Base-by-base conservation (phyloP, 2,113 vertebrate species). In the Phylloscopus trochiloides region DNA sequence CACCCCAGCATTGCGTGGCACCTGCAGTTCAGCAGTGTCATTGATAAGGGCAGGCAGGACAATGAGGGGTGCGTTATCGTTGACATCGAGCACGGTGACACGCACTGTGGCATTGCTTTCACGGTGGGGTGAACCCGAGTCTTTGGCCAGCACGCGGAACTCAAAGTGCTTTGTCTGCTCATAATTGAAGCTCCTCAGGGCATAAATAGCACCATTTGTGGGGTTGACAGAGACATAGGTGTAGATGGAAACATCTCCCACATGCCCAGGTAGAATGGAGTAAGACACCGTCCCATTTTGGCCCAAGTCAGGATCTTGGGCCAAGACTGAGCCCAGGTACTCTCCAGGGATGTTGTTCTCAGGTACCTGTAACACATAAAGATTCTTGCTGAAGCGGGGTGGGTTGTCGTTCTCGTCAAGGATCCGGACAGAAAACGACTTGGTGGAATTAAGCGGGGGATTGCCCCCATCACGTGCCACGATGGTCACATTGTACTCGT, bases 271-370 rank as follows among this genome's bases (percentile, higher is more conserved):
- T 51, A 99, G 72, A 79, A 99, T 99, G 84, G 99, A 99, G 72
- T 99, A 99, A 73, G 99, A 99, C 28, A 99, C 99, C 0, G 99
- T 99, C 82, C 99, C 99, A 50, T 99, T 99, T 88, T 99, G 99
- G 22, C 99, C 99, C 51, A 99, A 97, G 63, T 99, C 99, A 4
- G 99, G 99, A 78, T 99, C 99, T 80, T 99, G 99, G 57, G 99
- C 99, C 81, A 99, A 96, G 86, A 99, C 99, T 0, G 99, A 99
- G 42, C 99, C 99, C 50, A 99, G 96, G 86, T 99, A 99, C 90
- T 99, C 99, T 12, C 99, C 99, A 1, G 99, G 99, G 90, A 99
- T 99, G 91, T 99, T 99, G 95, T 99, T 99, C 96, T 99, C 99
- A 1, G 99, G 99, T 51, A 99, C 99, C 95, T 99, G 99, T 78